phyloP scores from a whole-genome alignment of 2,113 vertebrate species.

The Protomyctophum bolini region DNA sequence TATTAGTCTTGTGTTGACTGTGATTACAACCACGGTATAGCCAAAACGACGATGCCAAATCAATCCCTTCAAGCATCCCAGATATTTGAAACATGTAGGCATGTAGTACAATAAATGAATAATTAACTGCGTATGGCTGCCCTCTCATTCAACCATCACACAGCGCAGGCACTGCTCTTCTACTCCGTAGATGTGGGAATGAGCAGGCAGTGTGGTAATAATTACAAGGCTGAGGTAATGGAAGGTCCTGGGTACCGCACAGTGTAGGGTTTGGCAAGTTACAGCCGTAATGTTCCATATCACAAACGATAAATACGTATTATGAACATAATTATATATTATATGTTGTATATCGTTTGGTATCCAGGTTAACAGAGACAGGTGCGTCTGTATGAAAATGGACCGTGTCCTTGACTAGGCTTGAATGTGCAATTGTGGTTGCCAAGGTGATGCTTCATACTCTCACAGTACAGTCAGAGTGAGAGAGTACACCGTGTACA shows the following conservation, averaged over 20 bases:
- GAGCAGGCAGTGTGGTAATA: not conserved
- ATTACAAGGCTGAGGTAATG: not conserved
- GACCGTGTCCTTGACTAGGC: constrained; percentile 37
- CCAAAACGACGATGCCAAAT: not conserved
- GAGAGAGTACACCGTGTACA: constrained; percentile 37
- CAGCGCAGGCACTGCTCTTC: not conserved
- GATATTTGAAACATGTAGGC: constrained; percentile 49
- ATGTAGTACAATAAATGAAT: constrained; percentile 44
- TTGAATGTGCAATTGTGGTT: constrained; percentile 62
- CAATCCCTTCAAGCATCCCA: constrained; percentile 4
- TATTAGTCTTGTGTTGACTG: too few relatives aligned
- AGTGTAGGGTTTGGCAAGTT: not conserved
- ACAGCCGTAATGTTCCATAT: too few relatives aligned
- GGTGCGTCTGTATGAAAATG: constrained; percentile 45
- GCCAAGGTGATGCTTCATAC: constrained; percentile 54
- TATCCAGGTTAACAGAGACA: not conserved
- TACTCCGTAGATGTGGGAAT: not conserved
- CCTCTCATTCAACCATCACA: not conserved
- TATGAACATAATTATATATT: too few relatives aligned
- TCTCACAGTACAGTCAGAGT: constrained; percentile 49
- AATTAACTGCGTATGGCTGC: constrained; percentile 41
- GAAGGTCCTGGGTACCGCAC: not conserved
- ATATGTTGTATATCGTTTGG: not conserved
- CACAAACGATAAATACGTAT: too few relatives aligned
- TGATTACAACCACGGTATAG: too few relatives aligned